Conservation (phyloP, 2,888 invertebrate genomes). For the Latrodectus elegans region DNA sequence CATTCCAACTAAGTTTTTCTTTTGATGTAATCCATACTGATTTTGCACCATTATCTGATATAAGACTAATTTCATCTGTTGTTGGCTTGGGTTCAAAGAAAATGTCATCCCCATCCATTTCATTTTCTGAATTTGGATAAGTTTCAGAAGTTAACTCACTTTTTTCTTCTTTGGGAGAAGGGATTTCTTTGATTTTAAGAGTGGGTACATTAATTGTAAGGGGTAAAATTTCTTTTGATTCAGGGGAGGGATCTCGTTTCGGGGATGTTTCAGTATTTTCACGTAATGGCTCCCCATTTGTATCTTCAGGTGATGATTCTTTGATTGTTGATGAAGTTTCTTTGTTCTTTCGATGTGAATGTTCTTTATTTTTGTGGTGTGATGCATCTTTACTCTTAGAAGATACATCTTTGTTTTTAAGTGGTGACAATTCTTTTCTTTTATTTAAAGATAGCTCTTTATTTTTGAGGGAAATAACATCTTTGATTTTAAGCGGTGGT, state of each 20-base stretch:
- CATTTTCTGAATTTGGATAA: background rate
- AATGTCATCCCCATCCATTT: conserved; percentile 20
- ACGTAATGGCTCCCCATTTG: background rate
- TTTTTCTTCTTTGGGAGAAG: conserved; percentile 12
- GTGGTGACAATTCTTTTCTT: background rate
- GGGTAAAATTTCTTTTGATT: conserved; percentile 18
- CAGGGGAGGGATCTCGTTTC: background rate
- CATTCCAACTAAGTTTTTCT: conserved; percentile 84
- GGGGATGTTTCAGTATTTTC: background rate
- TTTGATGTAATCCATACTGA: conserved; percentile 82
- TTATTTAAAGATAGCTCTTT: conserved; percentile 1
- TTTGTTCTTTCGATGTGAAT: background rate
- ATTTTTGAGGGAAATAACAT: conserved; percentile 7
- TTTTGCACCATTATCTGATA: conserved; percentile 30
- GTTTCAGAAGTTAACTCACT: conserved; percentile 1
- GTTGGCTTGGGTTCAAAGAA: conserved; percentile 47
- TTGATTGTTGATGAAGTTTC: background rate
- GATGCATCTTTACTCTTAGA: background rate
- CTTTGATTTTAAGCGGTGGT: conserved; percentile 9
- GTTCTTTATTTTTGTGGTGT: background rate
- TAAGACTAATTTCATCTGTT: conserved; percentile 21
- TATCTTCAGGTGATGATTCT: background rate
- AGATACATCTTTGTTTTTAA: background rate
- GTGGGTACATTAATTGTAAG: conserved; percentile 20
- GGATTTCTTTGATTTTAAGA: conserved; percentile 26